phyloP scores from a whole-genome alignment of 2,888 invertebrate species.

The Aromia moschata region DNA sequence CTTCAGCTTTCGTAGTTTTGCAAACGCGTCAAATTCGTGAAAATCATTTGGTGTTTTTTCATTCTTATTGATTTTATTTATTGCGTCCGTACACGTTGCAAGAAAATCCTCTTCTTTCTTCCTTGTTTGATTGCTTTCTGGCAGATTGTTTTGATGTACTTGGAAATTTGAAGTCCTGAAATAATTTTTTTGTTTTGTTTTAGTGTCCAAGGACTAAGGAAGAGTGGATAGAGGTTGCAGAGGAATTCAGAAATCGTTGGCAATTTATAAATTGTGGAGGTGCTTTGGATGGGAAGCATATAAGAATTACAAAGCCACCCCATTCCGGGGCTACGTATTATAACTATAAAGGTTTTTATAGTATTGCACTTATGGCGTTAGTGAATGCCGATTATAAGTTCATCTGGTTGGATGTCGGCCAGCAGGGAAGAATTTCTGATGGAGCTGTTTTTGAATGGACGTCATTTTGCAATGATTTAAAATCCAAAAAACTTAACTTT shows the following conservation, averaged over 20 bases:
- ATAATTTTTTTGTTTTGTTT: slow-evolving; percentile 18
- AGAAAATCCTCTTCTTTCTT: slow-evolving; percentile 4
- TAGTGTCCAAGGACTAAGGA: slow-evolving; percentile 34
- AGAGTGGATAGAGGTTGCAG: slow-evolving; percentile 37
- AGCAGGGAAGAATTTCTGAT: slow-evolving; percentile 35
- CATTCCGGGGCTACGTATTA: slow-evolving; percentile 38
- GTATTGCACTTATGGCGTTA: slow-evolving; percentile 39
- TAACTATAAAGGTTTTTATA: slow-evolving; percentile 40
- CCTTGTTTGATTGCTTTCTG: not conserved
- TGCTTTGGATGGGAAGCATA: slow-evolving; percentile 36
- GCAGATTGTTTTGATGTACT: slow-evolving; percentile 5
- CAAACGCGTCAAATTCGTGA: not conserved
- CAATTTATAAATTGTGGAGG: slow-evolving; percentile 40
- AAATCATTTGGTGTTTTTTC: too few species aligned
- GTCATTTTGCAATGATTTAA: slow-evolving; percentile 19
- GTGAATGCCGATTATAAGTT: slow-evolving; percentile 41
- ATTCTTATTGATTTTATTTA: slow-evolving; percentile 3
- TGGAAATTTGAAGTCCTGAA: slow-evolving; percentile 3
- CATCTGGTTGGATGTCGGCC: slow-evolving; percentile 36
- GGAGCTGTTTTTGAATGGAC: slow-evolving; percentile 41
- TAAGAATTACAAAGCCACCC: slow-evolving; percentile 32
- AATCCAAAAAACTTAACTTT: slow-evolving; percentile 17
- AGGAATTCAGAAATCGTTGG: slow-evolving; percentile 19
- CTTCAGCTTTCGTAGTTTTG: not conserved
- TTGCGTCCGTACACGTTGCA: not conserved